Evolutionary conservation across 2,113 vertebrate genomes (phyloP).

Genomic region (Taxidea taxus): DNA sequence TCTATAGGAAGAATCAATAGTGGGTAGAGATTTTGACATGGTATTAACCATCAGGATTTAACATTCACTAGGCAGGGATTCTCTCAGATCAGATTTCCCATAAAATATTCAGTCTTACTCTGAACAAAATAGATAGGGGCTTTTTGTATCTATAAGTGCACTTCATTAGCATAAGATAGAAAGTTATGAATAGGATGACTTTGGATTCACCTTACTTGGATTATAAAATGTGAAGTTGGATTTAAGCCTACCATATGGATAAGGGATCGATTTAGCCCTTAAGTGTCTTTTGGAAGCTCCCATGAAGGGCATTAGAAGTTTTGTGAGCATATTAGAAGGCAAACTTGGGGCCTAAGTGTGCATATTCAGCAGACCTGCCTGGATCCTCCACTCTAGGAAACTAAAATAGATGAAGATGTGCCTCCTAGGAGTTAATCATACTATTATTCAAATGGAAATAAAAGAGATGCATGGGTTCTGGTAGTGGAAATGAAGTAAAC

Average conservation of each 20-base stretch:
- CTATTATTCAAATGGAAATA: conserved; percentile 38
- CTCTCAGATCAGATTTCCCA: background rate
- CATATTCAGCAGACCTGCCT: conserved; percentile 68
- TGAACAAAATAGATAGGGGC: background rate
- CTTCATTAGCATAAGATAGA: conserved; percentile 65
- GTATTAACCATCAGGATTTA: background rate
- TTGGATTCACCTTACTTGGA: conserved; percentile 65
- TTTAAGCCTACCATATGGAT: conserved; percentile 68
- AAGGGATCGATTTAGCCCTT: conserved; percentile 62
- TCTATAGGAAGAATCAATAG: background rate
- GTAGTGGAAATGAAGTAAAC: background rate
- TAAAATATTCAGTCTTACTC: background rate
- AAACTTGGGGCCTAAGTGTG: conserved; percentile 39
- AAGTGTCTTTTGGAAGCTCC: conserved; percentile 68
- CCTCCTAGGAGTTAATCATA: conserved; percentile 54
- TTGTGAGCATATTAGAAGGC: conserved; percentile 56
- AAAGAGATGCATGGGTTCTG: background rate
- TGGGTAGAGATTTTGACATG: background rate
- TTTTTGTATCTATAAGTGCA: conserved; percentile 24
- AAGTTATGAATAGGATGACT: conserved; percentile 65
- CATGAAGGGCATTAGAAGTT: conserved; percentile 70
- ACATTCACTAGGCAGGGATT: background rate
- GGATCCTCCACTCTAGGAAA: conserved; percentile 18
- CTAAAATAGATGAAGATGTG: conserved; percentile 54
- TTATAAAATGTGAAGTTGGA: conserved; percentile 59